Evolutionary conservation across 2,797 vertebrate genomes (phyloP), one percentile per base, ranked within the genome.

Genomic region (Macroramphosus scolopax): DNA sequence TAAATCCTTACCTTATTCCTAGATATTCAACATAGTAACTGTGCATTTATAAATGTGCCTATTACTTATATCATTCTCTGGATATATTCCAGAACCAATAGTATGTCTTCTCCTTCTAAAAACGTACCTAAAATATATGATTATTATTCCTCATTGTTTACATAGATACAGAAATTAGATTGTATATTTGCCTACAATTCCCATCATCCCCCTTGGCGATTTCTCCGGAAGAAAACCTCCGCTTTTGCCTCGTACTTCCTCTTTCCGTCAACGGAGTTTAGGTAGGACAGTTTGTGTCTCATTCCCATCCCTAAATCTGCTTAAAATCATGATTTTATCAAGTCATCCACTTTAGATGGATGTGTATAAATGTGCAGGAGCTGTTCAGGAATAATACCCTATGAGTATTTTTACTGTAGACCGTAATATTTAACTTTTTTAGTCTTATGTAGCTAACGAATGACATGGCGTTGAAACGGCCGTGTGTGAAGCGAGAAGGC

Each of bases 231-330:
- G 89, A 90, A 91, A 87, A 84, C 53, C 63, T 50, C 3, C 2
- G 26, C 5, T 28, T 14, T 7, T 6, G 17, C 30, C 45, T 45
- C 45, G 0, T 8, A 57, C 89, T 90, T 92, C 89, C 90, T 91
- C 89, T 89, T 91, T 88, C 80, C 83, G 81, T 88, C 86, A 83
- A 45, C 88, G 83, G 89, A 80, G 83, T 89, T 88, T 88, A 90
- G 90, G 91, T 92, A 89, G 6, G 89, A 17, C 3, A 8, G 14
- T 16, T 2, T 38, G 12, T 6, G 14, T 50, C 5, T 11, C 15
- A 28, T 63, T 37, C 62, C 44, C 45, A 26, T 31, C 0, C 0
- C 10, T 1, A 6, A 76, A 91, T 90, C 89, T 51, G 6, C 1
- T 17, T 8, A 17, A 51, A 89, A 92, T 90, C 89, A 17, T 3